Evolutionary conservation across 1,140 invertebrate genomes (phyloP), one percentile per base, ranked within the genome.

Genomic region (Pachyrhynchus sulphureomaculatus): DNA sequence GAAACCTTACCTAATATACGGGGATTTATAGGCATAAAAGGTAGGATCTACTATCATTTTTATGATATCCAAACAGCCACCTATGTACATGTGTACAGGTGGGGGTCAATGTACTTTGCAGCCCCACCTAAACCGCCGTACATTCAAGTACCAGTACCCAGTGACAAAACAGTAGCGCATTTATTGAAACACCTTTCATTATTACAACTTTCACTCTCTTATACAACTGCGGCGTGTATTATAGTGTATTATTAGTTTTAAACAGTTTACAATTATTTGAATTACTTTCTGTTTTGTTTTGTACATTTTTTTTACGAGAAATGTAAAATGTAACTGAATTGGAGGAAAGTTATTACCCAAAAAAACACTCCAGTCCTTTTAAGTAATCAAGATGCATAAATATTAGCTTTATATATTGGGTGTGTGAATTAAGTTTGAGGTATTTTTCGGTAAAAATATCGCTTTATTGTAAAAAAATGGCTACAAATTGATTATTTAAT

Each of bases 131-230:
- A 12, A 29, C n/a, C 24, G 41, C 41, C 39, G 53, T 56, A 47
- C 53, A 45, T 45, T 56, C 53, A 56, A 42, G 53, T 56, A 56
- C 53, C 53, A 56, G 53, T 36, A 45, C 39, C 53, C 39, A 42
- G 53, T 56, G 53, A 56, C 53, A 56, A 45, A 56, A 56, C 53
- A 45, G 53, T 56, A 42, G 53, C 39, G 39, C 53, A 45, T 44
- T 56, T 44, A 56, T 54, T 54, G 36, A 56, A 56, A 56, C 24
- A 56, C 53, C 53, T 56, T 56, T 56, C 53, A 45, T 56, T 56
- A 56, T 42, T 56, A n/a, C 53, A 26, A 56, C 53, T 56, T 56
- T 56, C 53, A 56, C 53, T 56, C 41, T 56, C 53, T 47, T 44
- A 56, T 56, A 45, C 53, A 45, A 56, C 32, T 17, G 15, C 29